Evolutionary conservation across 2,888 invertebrate genomes (phyloP).

Genomic region (Vandiemenella viatica): DNA sequence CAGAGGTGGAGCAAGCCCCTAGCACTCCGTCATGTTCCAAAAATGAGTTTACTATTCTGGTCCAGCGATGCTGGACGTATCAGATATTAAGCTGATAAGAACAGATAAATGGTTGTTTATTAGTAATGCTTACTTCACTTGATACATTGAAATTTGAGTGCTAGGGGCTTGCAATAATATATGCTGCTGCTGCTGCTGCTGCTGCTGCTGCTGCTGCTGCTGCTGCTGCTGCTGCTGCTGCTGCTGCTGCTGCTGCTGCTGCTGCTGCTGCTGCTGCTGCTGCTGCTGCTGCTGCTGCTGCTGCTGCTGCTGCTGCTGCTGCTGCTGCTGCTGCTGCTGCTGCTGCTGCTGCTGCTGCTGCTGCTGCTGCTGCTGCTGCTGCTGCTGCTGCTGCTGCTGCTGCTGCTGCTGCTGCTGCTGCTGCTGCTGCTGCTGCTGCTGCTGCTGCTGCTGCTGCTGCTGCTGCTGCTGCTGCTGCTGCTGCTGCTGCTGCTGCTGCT

Average conservation of each 20-base stretch:
- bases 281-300: not conserved
- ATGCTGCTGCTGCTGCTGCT: no score
- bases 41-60: no score
- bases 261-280: not conserved
- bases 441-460: not conserved
- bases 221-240: not conserved
- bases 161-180: no score
- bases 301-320: not conserved
- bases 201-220: no score
- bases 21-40: no score
- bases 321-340: not conserved
- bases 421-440: not conserved
- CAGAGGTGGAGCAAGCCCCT: no score
- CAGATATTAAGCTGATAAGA: no score
- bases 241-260: not conserved
- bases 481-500: not conserved
- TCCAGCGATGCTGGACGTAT: no score
- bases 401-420: not conserved
- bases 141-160: no score
- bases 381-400: not conserved
- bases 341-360: not conserved
- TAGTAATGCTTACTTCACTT: no score
- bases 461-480: not conserved
- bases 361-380: not conserved
- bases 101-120: no score